phyloP scores from a whole-genome alignment of 2,888 invertebrate genomes.

The Cremastinae sp. region DNA sequence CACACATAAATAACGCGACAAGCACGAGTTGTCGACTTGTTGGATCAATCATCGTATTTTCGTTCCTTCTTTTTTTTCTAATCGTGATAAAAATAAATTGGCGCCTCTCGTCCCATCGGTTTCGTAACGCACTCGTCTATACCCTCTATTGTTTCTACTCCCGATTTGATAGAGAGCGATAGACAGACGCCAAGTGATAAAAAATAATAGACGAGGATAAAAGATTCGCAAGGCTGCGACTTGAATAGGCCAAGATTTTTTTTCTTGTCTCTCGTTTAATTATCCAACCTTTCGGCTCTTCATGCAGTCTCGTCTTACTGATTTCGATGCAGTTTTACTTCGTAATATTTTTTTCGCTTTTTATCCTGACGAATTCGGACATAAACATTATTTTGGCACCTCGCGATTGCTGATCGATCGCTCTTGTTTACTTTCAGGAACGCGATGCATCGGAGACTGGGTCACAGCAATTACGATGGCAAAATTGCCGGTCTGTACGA shows the following conservation, averaged over 20 bases:
- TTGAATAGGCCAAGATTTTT: constrained; percentile 12
- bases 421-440: constrained; percentile 47
- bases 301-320: no score
- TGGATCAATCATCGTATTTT: constrained; percentile 49
- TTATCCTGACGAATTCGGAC: neutral
- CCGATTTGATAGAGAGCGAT: constrained; percentile 16
- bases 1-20: constrained; percentile 33
- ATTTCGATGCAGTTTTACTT: no score
- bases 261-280: neutral
- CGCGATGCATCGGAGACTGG: constrained; percentile 75
- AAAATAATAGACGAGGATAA: neutral
- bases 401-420: neutral
- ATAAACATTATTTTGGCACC: neutral
- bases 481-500: constrained; percentile 99
- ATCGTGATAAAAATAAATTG: constrained; percentile 60
- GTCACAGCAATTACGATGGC: constrained; percentile 86
- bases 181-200: constrained; percentile 14
- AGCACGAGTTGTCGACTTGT: constrained; percentile 17
- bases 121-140: constrained; percentile 56
- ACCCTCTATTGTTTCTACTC: constrained; percentile 33
- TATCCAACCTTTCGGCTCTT: no score
- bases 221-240: constrained; percentile 37
- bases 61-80: constrained; percentile 36
- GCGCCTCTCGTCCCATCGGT: constrained; percentile 48
- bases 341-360: no score